Base-by-base conservation (phyloP, 2,888 invertebrate genomes). In the Agonopterix heracliana region DNA sequence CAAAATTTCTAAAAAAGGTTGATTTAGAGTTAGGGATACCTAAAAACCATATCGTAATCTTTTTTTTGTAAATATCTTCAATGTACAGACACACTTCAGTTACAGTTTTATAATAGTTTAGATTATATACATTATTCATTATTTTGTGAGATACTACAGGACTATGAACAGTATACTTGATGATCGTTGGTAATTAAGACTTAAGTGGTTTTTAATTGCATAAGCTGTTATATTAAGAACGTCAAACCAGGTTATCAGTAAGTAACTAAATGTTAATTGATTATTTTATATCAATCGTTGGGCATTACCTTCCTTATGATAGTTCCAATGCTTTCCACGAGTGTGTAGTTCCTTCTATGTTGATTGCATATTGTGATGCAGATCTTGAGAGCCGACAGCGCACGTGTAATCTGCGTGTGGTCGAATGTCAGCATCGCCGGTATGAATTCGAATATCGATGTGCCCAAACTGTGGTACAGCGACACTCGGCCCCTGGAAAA, bases 371-470 rank as follows among this genome's bases (percentile, higher is more conserved):
- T 92, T n/a, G 90, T 82, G 48, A 97, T 89, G 50, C 96, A 93
- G 48, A 90, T 89, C 76, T 96, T 96, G 46, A 97, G 84, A 9
- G 94, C 91, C 26, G 91, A 90, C 1, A 94, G 91, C 0, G 97
- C 96, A 51, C 90, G 85, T 54, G 90, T 91, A 53, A 97, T 94
- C 62, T 95, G 93, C 52, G 88, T 86, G 65, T 93, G 93, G 73
- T 98, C 98, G 72, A 97, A 96, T 2, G 98, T 98, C 68, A 99
- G 90, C 71, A 97, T 93, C 0, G 98, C 98, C 72, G 98, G 97
- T 38, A 98, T 91, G 74, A 96, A 98, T 63, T 94, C 90, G 71
- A 98, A 96, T 34, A 97, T 96, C 3, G 95, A 93, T 55, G 93
- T 91, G 2, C 98, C 98, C 49, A 98, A 88, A 1, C 98, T 93